These are phyloP conservation scores for Garrulus glandarius DNA, from an alignment of 2,797 vertebrate species.

Conservation along the genomic window DNA sequence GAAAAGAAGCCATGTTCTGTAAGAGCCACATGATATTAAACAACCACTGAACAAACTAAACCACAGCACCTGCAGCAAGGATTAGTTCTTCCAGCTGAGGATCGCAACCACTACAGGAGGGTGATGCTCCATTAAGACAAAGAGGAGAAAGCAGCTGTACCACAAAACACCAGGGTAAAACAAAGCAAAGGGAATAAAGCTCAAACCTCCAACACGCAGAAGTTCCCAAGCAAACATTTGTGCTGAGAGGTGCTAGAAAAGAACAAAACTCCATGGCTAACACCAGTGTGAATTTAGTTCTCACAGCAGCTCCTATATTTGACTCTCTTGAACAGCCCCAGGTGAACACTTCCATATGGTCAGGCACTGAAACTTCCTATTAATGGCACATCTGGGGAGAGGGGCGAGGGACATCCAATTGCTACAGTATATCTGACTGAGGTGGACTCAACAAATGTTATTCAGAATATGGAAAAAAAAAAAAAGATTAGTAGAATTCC, in stretches of 20 bases:
- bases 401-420: neutral
- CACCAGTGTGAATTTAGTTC: neutral
- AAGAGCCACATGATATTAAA: neutral
- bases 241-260: neutral
- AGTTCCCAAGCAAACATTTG: neutral
- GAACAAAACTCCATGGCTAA: too few species aligned
- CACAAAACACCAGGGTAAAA: neutral
- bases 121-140: accelerated
- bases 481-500: neutral
- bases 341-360: neutral
- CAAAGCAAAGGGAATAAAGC: neutral
- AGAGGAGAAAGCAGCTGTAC: neutral
- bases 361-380: neutral
- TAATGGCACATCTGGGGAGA: neutral
- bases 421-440: neutral
- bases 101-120: neutral
- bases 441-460: neutral
- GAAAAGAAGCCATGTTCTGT: neutral
- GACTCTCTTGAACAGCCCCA: neutral
- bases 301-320: neutral
- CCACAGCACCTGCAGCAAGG: neutral
- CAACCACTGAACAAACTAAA: neutral
- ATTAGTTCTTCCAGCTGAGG: neutral
- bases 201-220: neutral
- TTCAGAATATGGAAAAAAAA: neutral